Conservation (phyloP, 1,140 invertebrate species). For the Babylonia areolata region DNA sequence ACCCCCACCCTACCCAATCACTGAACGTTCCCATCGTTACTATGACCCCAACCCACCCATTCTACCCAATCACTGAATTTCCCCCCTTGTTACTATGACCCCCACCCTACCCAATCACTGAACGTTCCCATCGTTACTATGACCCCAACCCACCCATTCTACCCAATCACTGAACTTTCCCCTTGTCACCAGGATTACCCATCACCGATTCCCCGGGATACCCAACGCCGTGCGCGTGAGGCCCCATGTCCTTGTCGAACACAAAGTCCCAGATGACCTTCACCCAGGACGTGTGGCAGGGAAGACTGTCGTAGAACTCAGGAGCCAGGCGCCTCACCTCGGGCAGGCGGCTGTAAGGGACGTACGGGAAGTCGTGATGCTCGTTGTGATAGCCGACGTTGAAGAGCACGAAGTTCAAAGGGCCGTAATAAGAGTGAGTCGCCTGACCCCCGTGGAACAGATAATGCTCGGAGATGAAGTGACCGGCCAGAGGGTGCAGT, state of each 20-base stretch:
- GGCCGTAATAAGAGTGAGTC: slow-evolving; percentile 98
- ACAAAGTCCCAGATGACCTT: slow-evolving; percentile 77
- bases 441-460: slow-evolving; percentile 97
- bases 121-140: too few relatives aligned
- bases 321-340: slow-evolving; percentile 87
- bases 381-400: slow-evolving; percentile 89
- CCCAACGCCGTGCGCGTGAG: slow-evolving; percentile 66
- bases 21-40: too few relatives aligned
- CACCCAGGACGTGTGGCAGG: slow-evolving; percentile 94
- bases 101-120: too few relatives aligned
- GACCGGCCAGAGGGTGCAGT: slow-evolving; percentile 96
- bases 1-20: too few relatives aligned
- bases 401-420: slow-evolving; percentile 96
- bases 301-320: slow-evolving; percentile 96
- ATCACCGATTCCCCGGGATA: slow-evolving; percentile 42
- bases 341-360: slow-evolving; percentile 70
- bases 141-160: not conserved
- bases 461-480: slow-evolving; percentile 99
- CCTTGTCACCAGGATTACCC: slow-evolving; percentile 33
- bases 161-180: slow-evolving; percentile 20
- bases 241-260: slow-evolving; percentile 70
- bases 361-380: slow-evolving; percentile 76
- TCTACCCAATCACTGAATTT: too few relatives aligned
- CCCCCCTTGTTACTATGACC: too few relatives aligned
- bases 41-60: too few relatives aligned